A percentile compares a stretch with the other conserved stretches of the same genome.
Evolutionary conservation across 2,888 invertebrate species (phyloP).

Genomic region (Drosophila falleni): DNA sequence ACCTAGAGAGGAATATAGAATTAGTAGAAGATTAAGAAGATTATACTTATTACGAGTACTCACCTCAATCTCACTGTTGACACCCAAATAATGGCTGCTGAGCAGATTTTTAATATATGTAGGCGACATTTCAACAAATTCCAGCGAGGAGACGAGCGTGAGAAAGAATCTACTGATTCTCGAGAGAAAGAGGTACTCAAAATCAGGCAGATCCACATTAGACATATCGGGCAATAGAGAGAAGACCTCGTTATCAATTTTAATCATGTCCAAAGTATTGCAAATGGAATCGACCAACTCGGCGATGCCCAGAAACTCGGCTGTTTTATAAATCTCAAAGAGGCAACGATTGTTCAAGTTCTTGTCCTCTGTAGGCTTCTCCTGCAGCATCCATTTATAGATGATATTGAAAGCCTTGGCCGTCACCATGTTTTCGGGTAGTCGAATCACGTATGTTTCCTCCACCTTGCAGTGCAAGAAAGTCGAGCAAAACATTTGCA

Average conservation of each 20-base stretch:
- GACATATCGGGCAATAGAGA: constrained; percentile 14
- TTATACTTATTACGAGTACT: neutral
- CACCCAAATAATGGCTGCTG: constrained; percentile 40
- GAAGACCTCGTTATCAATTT: constrained; percentile 34
- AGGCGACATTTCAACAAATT: constrained; percentile 39
- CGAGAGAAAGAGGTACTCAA: constrained; percentile 29
- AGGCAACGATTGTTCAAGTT: constrained; percentile 19
- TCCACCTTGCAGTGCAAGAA: constrained; percentile 3
- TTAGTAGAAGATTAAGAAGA: neutral
- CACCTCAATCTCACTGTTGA: constrained; percentile 61
- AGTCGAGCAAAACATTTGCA: constrained; percentile 31
- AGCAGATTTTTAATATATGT: constrained; percentile 30
- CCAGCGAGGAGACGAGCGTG: constrained; percentile 43
- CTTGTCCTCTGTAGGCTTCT: neutral
- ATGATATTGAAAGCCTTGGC: constrained; percentile 38
- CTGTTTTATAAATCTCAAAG: constrained; percentile 42
- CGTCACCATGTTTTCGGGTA: constrained; percentile 40
- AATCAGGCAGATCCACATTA: constrained; percentile 9
- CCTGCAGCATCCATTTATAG: constrained; percentile 55
- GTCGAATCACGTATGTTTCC: neutral
- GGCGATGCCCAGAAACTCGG: constrained; percentile 33
- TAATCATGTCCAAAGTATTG: constrained; percentile 6
- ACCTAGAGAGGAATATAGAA: constrained; percentile 27
- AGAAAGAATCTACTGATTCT: constrained; percentile 52
- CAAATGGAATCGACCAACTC: constrained; percentile 29